Evolutionary conservation across 2,888 invertebrate species (phyloP).

Genomic region (Andrena hattorfiana): DNA sequence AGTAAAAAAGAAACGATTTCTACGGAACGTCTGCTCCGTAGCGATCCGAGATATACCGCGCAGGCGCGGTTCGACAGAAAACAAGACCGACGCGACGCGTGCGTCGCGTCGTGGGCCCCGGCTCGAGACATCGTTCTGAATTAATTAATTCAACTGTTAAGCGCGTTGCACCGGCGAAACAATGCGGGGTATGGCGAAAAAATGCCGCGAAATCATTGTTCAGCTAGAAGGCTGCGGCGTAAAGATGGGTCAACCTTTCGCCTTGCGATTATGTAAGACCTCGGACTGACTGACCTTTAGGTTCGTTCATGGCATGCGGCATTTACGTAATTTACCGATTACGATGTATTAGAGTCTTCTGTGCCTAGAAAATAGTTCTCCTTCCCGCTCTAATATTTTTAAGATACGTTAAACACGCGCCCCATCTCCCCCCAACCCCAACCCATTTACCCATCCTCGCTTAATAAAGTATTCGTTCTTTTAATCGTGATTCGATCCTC

Average conservation of each 20-base stretch:
- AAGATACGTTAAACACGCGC: conserved; percentile 35
- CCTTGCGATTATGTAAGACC: conserved; percentile 83
- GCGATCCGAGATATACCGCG: neutral
- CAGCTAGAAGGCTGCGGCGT: conserved; percentile 75
- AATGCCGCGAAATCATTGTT: conserved; percentile 74
- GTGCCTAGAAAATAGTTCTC: conserved; percentile 69
- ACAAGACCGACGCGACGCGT: neutral
- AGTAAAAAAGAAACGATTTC: neutral
- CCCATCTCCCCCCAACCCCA: conserved; percentile 8
- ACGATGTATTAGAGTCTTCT: conserved; percentile 75
- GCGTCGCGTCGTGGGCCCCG: neutral
- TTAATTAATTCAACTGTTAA: conserved; percentile 56
- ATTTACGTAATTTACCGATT: conserved; percentile 81
- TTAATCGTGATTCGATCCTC: conserved; percentile 10
- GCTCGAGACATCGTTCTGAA: conserved; percentile 30
- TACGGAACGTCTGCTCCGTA: neutral
- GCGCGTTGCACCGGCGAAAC: conserved; percentile 33
- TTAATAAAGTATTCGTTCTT: conserved; percentile 15
- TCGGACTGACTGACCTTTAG: conserved; percentile 82
- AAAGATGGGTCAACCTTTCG: conserved; percentile 83
- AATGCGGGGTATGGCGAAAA: conserved; percentile 65
- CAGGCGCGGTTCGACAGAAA: neutral
- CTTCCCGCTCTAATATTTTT: conserved; percentile 72
- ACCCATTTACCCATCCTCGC: neutral
- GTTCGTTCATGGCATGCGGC: conserved; percentile 82